Percentiles rank a stretch among this genome's conserved stretches.
Evolutionary conservation across 2,113 vertebrate species (phyloP).

Genomic region (Sisor rabdophorus): DNA sequence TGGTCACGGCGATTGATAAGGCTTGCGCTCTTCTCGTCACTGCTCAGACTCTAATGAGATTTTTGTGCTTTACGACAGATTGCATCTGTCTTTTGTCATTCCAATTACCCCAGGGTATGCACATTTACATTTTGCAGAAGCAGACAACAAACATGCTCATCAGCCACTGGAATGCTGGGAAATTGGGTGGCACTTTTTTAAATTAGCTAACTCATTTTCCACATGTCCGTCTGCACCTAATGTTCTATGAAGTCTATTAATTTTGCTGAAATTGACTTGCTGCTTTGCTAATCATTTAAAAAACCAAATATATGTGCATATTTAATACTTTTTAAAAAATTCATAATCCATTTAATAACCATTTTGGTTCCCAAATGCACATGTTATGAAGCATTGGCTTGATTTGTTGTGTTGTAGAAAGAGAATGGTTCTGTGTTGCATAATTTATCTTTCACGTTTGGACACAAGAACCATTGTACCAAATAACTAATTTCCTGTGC

Average conservation of each 20-base stretch:
- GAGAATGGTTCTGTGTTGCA: constrained; percentile 58
- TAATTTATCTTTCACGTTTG: constrained; percentile 62
- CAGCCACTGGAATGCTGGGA: constrained; percentile 28
- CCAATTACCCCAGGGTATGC: constrained; percentile 46
- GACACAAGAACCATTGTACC: background rate
- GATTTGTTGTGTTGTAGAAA: constrained; percentile 64
- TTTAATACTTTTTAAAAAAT: too few species aligned
- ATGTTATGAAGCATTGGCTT: constrained; percentile 59
- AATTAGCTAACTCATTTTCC: constrained; percentile 19
- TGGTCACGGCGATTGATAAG: constrained; percentile 36
- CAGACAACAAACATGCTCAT: constrained; percentile 39
- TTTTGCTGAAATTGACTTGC: background rate
- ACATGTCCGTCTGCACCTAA: background rate
- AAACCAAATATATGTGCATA: background rate
- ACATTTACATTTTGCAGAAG: constrained; percentile 41
- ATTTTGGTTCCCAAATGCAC: constrained; percentile 59
- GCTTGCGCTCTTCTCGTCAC: constrained; percentile 32
- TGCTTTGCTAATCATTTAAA: background rate
- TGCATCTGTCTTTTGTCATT: constrained; percentile 49
- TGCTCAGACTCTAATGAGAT: constrained; percentile 46
- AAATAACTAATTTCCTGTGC: background rate
- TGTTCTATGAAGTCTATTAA: background rate
- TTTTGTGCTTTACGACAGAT: constrained; percentile 49
- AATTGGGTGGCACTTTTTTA: constrained; percentile 24
- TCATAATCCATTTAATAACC: too few species aligned